Conservation (phyloP, 2,113 vertebrate species). For the Aegithalos caudatus region DNA sequence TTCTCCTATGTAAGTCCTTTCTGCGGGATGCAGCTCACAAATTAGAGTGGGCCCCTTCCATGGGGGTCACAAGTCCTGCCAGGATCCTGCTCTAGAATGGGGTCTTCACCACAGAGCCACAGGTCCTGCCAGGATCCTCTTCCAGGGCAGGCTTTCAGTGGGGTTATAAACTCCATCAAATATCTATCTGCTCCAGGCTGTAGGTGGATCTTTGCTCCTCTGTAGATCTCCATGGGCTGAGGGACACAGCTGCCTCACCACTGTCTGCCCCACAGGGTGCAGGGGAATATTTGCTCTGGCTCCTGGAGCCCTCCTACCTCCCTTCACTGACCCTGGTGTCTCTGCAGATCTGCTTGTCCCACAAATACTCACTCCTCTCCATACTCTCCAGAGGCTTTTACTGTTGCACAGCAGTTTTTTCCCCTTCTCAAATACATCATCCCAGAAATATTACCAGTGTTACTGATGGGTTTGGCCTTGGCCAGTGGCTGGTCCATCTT, state of each 20-base stretch:
- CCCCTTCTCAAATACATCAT: background rate
- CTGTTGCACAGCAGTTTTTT: background rate
- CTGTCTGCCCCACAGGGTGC: rapidly evolving
- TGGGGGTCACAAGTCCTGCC: background rate
- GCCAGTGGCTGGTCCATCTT: background rate
- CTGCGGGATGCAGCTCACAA: background rate
- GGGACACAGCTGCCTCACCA: background rate
- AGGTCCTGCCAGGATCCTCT: background rate
- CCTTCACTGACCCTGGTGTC: background rate
- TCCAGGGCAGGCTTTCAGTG: background rate
- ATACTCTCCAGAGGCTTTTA: background rate
- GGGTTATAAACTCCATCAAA: background rate
- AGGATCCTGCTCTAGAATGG: background rate
- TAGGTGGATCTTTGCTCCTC: background rate
- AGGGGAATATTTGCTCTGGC: background rate
- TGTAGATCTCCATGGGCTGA: background rate
- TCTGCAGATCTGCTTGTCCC: background rate
- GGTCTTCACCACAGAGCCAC: background rate
- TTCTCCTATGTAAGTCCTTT: background rate
- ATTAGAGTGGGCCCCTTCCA: background rate
- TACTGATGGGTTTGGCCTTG: background rate
- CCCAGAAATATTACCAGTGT: background rate
- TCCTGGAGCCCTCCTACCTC: background rate
- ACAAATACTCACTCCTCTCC: background rate
- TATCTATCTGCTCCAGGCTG: background rate